Percentiles rank a stretch among this genome's conserved stretches.
These are phyloP conservation scores for Eclectus roratus DNA, from an alignment of 2,113 vertebrate species.

Conservation along the genomic window DNA sequence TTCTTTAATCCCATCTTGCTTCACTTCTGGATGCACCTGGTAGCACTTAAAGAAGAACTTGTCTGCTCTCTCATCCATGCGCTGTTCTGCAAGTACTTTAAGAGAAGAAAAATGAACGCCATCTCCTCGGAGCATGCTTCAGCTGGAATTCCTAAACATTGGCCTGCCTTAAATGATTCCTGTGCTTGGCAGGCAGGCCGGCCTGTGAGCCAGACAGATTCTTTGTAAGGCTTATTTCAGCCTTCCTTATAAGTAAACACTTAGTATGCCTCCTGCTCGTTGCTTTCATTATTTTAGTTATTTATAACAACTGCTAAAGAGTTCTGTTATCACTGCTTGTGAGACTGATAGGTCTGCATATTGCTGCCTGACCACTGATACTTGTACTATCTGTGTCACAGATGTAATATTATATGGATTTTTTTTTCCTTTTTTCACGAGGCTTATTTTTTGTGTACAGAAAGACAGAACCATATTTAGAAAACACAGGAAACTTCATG, in stretches of 20 bases:
- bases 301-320: slow-evolving; percentile 33
- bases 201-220: background rate
- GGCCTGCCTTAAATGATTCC: background rate
- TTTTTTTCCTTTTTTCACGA: background rate
- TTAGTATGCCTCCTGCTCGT: background rate
- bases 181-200: background rate
- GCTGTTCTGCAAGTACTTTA: background rate
- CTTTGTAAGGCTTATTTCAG: slow-evolving; percentile 10
- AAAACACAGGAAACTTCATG: background rate
- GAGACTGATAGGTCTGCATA: background rate
- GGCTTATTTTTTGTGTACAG: background rate
- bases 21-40: background rate
- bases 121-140: background rate
- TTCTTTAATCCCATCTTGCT: background rate
- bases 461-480: background rate
- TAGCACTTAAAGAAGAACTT: background rate
- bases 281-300: slow-evolving; percentile 50
- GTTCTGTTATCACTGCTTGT: slow-evolving; percentile 1
- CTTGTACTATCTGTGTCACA: background rate
- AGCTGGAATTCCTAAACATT: background rate
- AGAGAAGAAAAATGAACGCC: background rate
- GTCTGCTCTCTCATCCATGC: background rate
- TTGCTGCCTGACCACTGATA: slow-evolving; percentile 4
- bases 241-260: slow-evolving; percentile 25
- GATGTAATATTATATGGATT: background rate